phyloP scores from a whole-genome alignment of 2,113 vertebrate species.

The Mastomys natalensis region DNA sequence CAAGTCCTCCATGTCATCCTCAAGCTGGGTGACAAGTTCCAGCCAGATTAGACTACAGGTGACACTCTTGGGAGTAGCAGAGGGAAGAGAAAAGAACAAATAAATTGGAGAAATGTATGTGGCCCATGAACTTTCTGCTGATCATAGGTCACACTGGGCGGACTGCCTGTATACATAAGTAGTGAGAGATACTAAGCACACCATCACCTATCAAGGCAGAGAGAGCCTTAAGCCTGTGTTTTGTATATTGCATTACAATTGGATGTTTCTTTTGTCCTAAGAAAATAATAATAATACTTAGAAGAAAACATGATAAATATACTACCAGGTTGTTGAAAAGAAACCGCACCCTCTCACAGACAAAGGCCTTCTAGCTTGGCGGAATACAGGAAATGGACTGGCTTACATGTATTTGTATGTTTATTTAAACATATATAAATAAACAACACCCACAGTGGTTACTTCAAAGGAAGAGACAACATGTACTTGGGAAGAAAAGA shows the following conservation, averaged over 20 bases:
- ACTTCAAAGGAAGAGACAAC: slow-evolving; percentile 57
- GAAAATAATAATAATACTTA: slow-evolving; percentile 13
- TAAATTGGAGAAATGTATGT: background rate
- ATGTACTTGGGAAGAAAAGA: slow-evolving; percentile 5
- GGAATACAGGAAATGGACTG: slow-evolving; percentile 55
- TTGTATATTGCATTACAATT: background rate
- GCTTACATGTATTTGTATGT: slow-evolving; percentile 48
- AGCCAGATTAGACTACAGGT: background rate
- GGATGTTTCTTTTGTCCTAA: slow-evolving; percentile 30
- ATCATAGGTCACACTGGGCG: background rate
- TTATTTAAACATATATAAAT: slow-evolving; percentile 69
- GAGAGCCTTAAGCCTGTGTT: slow-evolving; percentile 21
- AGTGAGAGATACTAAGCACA: background rate
- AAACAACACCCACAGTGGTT: slow-evolving; percentile 49
- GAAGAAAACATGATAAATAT: slow-evolving; percentile 50
- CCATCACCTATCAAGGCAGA: background rate
- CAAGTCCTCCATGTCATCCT: background rate
- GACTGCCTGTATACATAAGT: background rate
- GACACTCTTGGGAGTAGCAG: background rate
- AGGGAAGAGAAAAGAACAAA: background rate
- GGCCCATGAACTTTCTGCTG: background rate
- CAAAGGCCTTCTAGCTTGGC: slow-evolving; percentile 23
- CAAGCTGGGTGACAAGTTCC: background rate
- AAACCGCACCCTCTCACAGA: background rate
- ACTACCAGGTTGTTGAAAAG: background rate